Base-by-base conservation (phyloP, 2,113 vertebrate species). In the Peromyscus leucopus region DNA sequence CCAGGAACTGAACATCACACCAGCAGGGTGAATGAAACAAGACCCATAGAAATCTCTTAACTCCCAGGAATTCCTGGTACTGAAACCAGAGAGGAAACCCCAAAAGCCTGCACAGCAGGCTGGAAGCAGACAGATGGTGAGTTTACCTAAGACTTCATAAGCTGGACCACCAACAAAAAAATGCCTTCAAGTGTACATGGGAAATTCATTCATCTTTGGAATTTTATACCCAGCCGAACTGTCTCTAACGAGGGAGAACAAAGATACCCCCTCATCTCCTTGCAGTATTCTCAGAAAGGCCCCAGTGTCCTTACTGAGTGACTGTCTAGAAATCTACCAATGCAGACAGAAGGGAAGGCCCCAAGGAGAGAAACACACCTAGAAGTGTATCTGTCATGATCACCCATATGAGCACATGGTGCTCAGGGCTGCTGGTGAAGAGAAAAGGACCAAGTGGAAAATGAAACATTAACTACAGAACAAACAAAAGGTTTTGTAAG, bases 201-300 rank as follows among this genome's bases (percentile, higher is more conserved):
- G 26, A 67, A 71, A 61, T 4, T 9, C 26, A 24, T 65, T 28
- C 8, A 9, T 9, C 12, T 51, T 51, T 57, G 11, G 46, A 31
- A 26, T 46, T 59, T 67, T 9, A 67, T 85, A 85, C 61, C 75
- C 61, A 79, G 84, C 46, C 42, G 21, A 13, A 72, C 59, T 80
- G n/a, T 61, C 61, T 83, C 13, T 3, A 7, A 1, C 1, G 26
- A 90, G 24, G 12, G 15, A 36, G 24, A 39, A 15, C 8, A 28
- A 65, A 67, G 72, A 46, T 12, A 2, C 65, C 26, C 2, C 2
- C 2, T 4, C 10, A 7, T 7, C 31, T 21, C 36, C 24, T 0
- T 7, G 24, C 55, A 84, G 22, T 24, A 65, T 65, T 85, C 24
- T 85, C 39, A 42, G n/a, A 59, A 42, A 61, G 57, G 24, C 42